Percentiles rank a stretch among this genome's conserved stretches.
Conservation (phyloP, 2,113 vertebrate species). For the Nettapus auritus region DNA sequence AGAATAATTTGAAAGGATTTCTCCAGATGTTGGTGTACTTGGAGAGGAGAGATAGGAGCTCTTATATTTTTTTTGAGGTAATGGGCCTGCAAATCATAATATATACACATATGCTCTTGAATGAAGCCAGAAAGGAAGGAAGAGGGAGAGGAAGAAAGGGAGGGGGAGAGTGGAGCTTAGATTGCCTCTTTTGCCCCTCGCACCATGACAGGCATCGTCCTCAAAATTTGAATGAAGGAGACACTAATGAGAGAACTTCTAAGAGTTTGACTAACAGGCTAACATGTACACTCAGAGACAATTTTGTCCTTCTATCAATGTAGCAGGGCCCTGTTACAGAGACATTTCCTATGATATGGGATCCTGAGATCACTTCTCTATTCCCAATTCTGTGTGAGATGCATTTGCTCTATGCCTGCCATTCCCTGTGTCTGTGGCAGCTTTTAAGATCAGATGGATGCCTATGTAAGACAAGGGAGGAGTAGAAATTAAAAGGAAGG, state of each 20-base stretch:
- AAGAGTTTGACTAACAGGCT: neutral
- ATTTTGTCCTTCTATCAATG: neutral
- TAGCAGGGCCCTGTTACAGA: neutral
- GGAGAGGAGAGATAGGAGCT: neutral
- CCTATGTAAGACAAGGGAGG: neutral
- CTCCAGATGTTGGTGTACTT: neutral
- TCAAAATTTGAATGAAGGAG: neutral
- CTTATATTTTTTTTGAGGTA: neutral
- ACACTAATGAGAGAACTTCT: neutral
- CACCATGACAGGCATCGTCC: neutral
- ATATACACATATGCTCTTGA: neutral
- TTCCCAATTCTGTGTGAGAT: neutral
- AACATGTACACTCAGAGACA: neutral
- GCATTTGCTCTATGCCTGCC: neutral
- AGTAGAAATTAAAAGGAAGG: neutral
- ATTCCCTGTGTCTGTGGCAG: neutral
- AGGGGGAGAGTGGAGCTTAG: neutral
- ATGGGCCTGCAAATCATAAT: neutral
- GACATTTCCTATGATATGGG: neutral
- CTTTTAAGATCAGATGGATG: neutral
- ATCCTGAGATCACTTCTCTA: neutral
- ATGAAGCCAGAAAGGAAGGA: neutral
- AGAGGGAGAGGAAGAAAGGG: neutral
- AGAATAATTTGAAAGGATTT: neutral
- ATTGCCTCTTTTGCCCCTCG: neutral